Conservation (phyloP, 1,140 invertebrate species). For the Neodiprion fabricii region DNA sequence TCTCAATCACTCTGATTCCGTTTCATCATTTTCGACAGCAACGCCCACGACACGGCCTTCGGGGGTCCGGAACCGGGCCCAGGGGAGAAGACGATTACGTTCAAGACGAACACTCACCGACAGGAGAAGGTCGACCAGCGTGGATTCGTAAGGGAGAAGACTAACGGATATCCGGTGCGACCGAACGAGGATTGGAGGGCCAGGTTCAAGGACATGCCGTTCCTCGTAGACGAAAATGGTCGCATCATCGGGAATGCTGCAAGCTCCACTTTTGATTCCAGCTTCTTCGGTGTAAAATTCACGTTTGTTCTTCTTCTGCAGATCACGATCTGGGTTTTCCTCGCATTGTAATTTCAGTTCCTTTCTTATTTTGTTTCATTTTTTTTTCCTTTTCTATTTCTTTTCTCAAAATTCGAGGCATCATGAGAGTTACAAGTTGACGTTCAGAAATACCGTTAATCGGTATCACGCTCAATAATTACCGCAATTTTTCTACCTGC, state of each 20-base stretch:
- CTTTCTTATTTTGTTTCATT: neutral
- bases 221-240: neutral
- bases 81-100: conserved; percentile 8
- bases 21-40: neutral
- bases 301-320: neutral
- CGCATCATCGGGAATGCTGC: neutral
- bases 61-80: neutral
- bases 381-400: neutral
- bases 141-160: conserved; percentile 8
- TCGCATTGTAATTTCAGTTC: neutral
- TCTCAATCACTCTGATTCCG: neutral
- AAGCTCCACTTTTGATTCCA: neutral
- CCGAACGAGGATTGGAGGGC: conserved; percentile 5
- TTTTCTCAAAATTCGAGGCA: too few species aligned
- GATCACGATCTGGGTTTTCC: neutral
- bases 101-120: conserved; percentile 9
- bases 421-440: too few species aligned
- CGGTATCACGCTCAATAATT: too few species aligned
- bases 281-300: neutral
- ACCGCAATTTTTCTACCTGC: too few species aligned
- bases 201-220: neutral
- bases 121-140: conserved; percentile 2
- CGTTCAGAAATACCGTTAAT: too few species aligned
- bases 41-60: neutral
- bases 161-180: neutral